Percentiles rank a stretch among this genome's conserved stretches.
Conservation (phyloP, 2,797 vertebrate species). For the Vultur gryphus region DNA sequence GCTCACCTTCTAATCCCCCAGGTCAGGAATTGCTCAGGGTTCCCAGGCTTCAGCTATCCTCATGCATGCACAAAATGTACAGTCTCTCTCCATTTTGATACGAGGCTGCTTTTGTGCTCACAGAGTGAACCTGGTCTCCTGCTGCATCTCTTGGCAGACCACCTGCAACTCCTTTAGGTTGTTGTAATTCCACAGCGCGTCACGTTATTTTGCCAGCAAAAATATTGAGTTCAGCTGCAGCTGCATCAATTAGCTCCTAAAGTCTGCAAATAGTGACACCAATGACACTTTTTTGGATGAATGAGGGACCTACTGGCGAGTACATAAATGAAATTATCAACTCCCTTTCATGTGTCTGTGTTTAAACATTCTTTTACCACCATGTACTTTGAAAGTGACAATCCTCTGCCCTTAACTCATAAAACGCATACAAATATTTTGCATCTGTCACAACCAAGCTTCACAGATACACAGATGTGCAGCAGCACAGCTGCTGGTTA, state of each 20-base stretch:
- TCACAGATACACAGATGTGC: conserved; percentile 18
- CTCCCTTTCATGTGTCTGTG: conserved; percentile 50
- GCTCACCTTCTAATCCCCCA: not conserved
- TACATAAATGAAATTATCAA: conserved; percentile 51
- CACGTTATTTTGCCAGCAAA: conserved; percentile 49
- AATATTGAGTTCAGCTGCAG: conserved; percentile 59
- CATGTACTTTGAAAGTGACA: conserved; percentile 23
- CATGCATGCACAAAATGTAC: not conserved
- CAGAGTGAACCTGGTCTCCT: conserved; percentile 1
- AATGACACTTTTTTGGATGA: conserved; percentile 53
- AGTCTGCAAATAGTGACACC: conserved; percentile 55
- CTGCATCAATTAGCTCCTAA: conserved; percentile 61
- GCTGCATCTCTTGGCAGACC: conserved; percentile 23
- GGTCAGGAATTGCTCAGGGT: not conserved
- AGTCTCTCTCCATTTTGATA: not conserved
- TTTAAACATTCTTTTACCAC: conserved; percentile 56
- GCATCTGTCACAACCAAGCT: conserved; percentile 7
- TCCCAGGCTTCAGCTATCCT: not conserved
- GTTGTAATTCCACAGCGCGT: not conserved
- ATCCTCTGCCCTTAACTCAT: not conserved
- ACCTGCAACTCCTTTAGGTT: conserved; percentile 57
- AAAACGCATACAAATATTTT: conserved; percentile 36
- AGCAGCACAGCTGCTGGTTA: not conserved
- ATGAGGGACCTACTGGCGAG: conserved; percentile 57
- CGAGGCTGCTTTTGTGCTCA: not conserved